phyloP scores from a whole-genome alignment of 1,140 invertebrate genomes.

The Kradibia gibbosae region DNA sequence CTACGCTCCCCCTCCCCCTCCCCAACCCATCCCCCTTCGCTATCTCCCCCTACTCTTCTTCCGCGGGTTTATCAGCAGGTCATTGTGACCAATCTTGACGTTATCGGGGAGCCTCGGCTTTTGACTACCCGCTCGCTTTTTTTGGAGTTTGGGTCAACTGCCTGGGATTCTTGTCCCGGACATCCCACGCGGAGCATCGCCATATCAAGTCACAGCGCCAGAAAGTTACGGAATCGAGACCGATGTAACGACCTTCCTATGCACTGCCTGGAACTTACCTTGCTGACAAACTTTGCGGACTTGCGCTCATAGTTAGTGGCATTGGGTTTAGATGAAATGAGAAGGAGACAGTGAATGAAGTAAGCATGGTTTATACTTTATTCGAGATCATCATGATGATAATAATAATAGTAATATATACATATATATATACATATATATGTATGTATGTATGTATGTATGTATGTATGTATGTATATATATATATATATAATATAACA shows the following conservation, averaged over 20 bases:
- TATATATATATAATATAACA: too few relatives aligned
- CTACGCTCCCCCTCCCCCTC: not conserved
- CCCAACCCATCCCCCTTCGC: constrained; percentile 38
- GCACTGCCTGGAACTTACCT: too few relatives aligned
- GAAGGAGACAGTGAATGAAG: constrained; percentile 53
- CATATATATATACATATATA: too few relatives aligned
- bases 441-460: too few relatives aligned
- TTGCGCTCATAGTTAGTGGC: too few relatives aligned
- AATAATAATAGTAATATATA: too few relatives aligned
- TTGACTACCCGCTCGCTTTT: not conserved
- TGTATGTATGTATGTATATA: too few relatives aligned
- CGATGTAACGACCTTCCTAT: too few relatives aligned
- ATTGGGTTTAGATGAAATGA: constrained; percentile 38
- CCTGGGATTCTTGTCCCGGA: not conserved
- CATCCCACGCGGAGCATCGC: too few relatives aligned
- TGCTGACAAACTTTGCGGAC: too few relatives aligned
- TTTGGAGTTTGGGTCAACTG: not conserved
- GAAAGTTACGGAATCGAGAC: too few relatives aligned
- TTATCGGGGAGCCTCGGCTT: not conserved
- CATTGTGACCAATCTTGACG: not conserved
- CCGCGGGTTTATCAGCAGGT: not conserved
- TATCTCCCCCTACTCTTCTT: constrained; percentile 21
- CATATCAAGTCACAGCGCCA: too few relatives aligned
- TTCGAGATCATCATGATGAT: constrained; percentile 70
- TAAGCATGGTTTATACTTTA: constrained; percentile 67